These are phyloP conservation scores for Colletes gigas DNA, from an alignment of 1,140 invertebrate species.

Conservation along the genomic window DNA sequence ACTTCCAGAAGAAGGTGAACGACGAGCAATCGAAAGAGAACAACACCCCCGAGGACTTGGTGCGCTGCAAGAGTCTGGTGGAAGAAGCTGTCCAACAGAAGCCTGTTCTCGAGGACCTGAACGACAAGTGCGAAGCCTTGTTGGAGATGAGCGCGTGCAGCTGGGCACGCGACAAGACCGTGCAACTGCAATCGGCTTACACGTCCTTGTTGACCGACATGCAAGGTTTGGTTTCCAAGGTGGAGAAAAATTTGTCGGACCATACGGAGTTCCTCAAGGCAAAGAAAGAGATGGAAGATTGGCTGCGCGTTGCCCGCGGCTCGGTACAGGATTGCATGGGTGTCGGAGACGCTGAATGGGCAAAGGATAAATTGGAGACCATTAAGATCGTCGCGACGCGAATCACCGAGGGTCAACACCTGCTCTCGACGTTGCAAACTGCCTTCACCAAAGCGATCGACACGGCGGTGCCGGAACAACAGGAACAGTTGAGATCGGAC, in stretches of 20 bases:
- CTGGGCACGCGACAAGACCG: conserved; percentile 91
- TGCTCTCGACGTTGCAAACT: conserved; percentile 89
- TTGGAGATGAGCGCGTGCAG: conserved; percentile 92
- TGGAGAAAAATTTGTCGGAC: conserved; percentile 93
- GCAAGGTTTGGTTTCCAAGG: conserved; percentile 89
- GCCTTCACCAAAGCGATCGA: conserved; percentile 92
- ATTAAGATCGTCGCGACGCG: conserved; percentile 86
- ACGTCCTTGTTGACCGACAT: conserved; percentile 88
- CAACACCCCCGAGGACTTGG: conserved; percentile 90
- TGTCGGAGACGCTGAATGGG: conserved; percentile 88
- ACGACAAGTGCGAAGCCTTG: conserved; percentile 92
- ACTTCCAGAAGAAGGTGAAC: conserved; percentile 86
- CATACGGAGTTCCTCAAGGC: conserved; percentile 94
- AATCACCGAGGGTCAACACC: conserved; percentile 92
- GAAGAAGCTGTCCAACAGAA: conserved; percentile 90
- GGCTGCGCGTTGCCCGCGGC: conserved; percentile 89
- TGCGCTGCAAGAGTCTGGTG: conserved; percentile 88
- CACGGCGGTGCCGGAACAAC: conserved; percentile 89
- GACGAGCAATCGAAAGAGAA: conserved; percentile 87
- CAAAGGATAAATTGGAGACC: conserved; percentile 92
- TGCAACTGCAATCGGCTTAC: conserved; percentile 90
- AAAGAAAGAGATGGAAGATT: conserved; percentile 90
- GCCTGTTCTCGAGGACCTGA: conserved; percentile 89
- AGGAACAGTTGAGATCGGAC: conserved; percentile 88
- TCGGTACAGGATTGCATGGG: conserved; percentile 91